Percentiles rank a stretch among this genome's conserved stretches.
These are phyloP conservation scores for Gallinago media DNA, from an alignment of 2,113 vertebrate genomes.

Conservation along the genomic window DNA sequence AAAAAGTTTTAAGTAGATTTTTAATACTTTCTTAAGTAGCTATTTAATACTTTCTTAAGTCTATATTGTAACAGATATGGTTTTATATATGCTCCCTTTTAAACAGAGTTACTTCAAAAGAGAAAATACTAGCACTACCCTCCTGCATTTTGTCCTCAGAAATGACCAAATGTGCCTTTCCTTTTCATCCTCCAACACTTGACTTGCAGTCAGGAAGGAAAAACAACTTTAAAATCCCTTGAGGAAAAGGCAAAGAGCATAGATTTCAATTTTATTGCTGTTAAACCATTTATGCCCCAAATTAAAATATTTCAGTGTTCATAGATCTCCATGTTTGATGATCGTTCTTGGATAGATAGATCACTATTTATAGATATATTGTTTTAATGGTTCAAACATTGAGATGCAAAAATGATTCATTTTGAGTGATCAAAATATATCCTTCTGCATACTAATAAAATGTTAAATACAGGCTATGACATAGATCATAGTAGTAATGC, in stretches of 20 bases:
- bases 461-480: conserved; percentile 51
- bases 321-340: not conserved
- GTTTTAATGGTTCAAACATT: conserved; percentile 42
- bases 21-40: not conserved
- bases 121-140: not conserved
- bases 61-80: not conserved
- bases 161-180: not conserved
- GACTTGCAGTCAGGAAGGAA: not conserved
- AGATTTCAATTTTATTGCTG: conserved; percentile 39
- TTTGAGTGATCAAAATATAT: conserved; percentile 38
- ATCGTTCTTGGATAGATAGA: conserved; percentile 41
- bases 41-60: not conserved
- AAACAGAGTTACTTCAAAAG: not conserved
- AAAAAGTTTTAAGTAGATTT: not conserved
- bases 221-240: not conserved
- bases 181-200: not conserved
- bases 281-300: conserved; percentile 29
- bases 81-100: not conserved
- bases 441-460: conserved; percentile 52
- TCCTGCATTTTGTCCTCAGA: not conserved
- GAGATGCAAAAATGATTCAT: conserved; percentile 57
- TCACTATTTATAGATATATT: conserved; percentile 51
- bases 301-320: conserved; percentile 40
- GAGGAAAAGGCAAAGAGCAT: not conserved
- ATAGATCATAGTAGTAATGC: conserved; percentile 22